A percentile compares a stretch with the other conserved stretches of the same genome.
Conservation (phyloP, 2,797 vertebrate species). For the Falco berigora region DNA sequence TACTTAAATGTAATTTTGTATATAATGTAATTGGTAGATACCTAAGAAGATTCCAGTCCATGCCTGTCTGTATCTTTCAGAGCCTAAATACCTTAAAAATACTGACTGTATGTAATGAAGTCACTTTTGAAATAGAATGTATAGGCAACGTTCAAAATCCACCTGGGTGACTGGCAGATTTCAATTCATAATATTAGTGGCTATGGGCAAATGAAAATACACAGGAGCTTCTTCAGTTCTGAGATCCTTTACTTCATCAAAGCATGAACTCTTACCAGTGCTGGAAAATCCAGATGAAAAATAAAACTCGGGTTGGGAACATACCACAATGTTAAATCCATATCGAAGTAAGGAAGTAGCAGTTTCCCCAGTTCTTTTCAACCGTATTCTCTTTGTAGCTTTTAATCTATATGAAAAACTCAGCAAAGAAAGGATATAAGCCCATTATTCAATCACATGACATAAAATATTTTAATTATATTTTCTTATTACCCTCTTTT, state of each 20-base stretch:
- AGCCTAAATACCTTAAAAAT: neutral
- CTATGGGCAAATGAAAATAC: neutral
- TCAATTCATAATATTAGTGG: neutral
- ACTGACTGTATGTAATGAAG: neutral
- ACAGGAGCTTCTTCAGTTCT: neutral
- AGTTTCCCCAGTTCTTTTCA: neutral
- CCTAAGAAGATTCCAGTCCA: neutral
- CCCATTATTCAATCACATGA: neutral
- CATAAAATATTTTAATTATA: neutral
- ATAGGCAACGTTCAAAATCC: neutral
- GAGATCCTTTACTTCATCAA: neutral
- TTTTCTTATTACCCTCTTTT: neutral
- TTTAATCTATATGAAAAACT: neutral
- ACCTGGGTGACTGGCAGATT: neutral
- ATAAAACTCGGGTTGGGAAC: neutral
- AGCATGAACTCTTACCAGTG: neutral
- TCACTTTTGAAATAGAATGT: neutral
- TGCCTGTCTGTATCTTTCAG: neutral
- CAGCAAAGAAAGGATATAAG: neutral
- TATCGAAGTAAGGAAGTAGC: neutral
- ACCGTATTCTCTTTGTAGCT: neutral
- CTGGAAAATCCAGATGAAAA: neutral
- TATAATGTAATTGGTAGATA: neutral
- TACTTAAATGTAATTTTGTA: neutral
- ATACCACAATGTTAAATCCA: neutral